Evolutionary conservation across 2,888 invertebrate species (phyloP), one percentile per base, ranked within the genome.

Genomic region (Euplagia quadripunctaria): DNA sequence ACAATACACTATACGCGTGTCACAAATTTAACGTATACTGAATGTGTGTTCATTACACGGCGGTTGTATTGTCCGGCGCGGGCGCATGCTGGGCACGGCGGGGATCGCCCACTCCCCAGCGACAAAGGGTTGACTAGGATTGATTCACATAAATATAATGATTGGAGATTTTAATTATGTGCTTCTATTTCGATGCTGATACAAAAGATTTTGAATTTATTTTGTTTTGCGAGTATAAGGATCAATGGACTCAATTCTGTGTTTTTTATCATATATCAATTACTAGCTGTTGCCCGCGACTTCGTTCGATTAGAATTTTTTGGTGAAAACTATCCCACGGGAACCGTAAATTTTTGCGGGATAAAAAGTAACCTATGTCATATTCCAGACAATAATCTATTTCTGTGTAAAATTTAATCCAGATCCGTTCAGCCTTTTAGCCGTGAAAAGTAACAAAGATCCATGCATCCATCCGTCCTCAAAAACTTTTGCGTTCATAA

Each of bases 41-140:
- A 82, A 85, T 85, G 80, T 85, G 87, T 90, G 92, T 87, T 92
- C 92, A 92, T 92, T 92, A 91, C 90, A 90, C 85, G 78, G 77
- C 76, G 71, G 72, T 75, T 9, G 75, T 68, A 75, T 82, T 84
- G 84, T 78, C 80, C 83, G 73, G 77, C 42, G 41, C 80, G 83
- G 84, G 86, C 89, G 84, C 92, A 88, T 82, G 89, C 92, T 87
- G 93, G 55, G 92, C 92, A 68, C 92, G 79, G 87, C 88, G 87
- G 90, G 92, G 43, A 58, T 84, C 87, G 84, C 87, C 85, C 81
- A 89, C 92, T 89, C 93, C 89, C 90, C 86, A 87, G 67, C 69
- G 69, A 82, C 80, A 82, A 83, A 83, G 83, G 83, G 83, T 88
- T 84, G 73, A 78, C 77, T 82, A 72, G 64, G 72, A 69, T 77